phyloP scores from a whole-genome alignment of 2,797 vertebrate genomes.

The Denticeps clupeoides region DNA sequence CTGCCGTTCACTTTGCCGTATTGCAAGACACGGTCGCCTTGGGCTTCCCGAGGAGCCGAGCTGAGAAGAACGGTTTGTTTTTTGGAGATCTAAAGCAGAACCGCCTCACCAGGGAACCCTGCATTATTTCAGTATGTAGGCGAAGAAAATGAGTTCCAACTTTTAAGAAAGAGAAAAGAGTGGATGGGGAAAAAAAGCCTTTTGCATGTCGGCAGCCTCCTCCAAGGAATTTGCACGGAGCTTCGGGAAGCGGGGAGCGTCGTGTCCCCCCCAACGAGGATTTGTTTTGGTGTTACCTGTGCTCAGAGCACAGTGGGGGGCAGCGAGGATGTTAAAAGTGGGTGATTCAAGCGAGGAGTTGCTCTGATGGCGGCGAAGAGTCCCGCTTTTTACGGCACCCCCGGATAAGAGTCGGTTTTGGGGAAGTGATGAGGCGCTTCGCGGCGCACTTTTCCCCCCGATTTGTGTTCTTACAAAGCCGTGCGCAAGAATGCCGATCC shows the following conservation, averaged over 20 bases:
- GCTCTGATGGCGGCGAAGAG: too few relatives aligned
- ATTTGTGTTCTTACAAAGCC: too few relatives aligned
- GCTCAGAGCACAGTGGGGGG: not conserved
- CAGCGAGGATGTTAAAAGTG: not conserved
- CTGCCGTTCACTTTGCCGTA: too few relatives aligned
- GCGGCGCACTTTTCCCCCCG: too few relatives aligned
- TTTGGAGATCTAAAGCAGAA: not conserved
- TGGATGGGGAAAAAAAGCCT: too few relatives aligned
- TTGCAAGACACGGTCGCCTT: not conserved
- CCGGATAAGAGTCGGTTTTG: too few relatives aligned
- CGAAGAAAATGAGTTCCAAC: not conserved
- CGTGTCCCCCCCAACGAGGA: too few relatives aligned
- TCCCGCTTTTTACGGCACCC: too few relatives aligned
- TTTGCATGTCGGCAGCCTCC: not conserved
- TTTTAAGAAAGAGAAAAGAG: too few relatives aligned
- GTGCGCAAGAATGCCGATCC: too few relatives aligned
- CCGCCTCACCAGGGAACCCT: not conserved
- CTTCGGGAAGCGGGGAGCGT: too few relatives aligned
- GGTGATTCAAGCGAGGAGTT: not conserved
- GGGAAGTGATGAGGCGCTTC: too few relatives aligned
- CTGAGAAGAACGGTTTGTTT: not conserved
- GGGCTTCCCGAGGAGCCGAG: not conserved
- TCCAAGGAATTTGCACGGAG: constrained; percentile 2
- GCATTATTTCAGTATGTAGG: not conserved
- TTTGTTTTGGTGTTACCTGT: not conserved